Evolutionary conservation across 1,140 invertebrate species (phyloP), one percentile per base, ranked within the genome.

Genomic region (Gryllus bimaculatus): DNA sequence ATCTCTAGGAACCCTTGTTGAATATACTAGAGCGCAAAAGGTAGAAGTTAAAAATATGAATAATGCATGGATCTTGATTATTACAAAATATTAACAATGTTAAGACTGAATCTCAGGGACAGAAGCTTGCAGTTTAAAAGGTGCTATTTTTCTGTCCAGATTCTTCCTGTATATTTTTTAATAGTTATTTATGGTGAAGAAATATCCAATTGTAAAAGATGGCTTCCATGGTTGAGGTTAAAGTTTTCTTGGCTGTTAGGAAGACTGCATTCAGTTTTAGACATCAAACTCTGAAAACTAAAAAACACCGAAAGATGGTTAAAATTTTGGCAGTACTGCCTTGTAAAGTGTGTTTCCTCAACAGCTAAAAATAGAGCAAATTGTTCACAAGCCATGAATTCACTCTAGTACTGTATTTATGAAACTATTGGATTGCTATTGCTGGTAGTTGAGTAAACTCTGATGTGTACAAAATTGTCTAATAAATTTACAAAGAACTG

Each of bases 101-200:
- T 66, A 66, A 66, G 54, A 66, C 54, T 66, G 54, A 66, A 66
- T 66, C 54, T 66, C 54, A 66, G 18, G 54, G 54, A 66, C 54
- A 66, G 54, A 66, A 66, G 54, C 10, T 66, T 66, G 54, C 54
- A 66, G 54, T 13, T 13, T 13, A 13, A 13, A 66, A 13, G 54
- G 10, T 66, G 54, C 54, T 66, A 66, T 66, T 66, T 39, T 66
- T 66, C 54, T 66, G 54, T 66, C 54, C 54, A 66, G 10, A 10
- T 66, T 66, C 54, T 18, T 66, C 54, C 10, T 18, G 18, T 66
- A 10, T 66, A 13, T 66, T 13, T 18, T 13, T 66, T 10, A 66
- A 18, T 66, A 66, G 10, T 13, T 18, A 66, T 66, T 66, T 66
- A 8, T 54, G 49, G 54, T 66, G 54, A 10, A 3, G 10, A 66